Evolutionary conservation across 1,140 invertebrate genomes (phyloP).

Genomic region (Sinella curviseta): DNA sequence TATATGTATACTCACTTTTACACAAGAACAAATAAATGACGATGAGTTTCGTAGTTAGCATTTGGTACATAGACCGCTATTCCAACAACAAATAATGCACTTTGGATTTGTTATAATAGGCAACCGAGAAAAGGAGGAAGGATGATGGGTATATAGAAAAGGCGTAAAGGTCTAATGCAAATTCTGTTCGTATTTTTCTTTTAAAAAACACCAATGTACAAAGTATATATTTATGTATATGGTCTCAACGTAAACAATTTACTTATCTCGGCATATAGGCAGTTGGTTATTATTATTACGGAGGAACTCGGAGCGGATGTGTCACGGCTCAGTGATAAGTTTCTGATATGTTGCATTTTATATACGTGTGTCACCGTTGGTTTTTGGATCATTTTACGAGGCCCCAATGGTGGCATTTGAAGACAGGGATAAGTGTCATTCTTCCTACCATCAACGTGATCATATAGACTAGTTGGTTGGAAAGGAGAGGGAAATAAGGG

Average conservation of each 20-base stretch:
- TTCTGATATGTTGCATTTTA: background rate
- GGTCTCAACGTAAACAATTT: too few relatives aligned
- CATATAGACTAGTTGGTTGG: background rate
- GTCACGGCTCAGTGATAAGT: constrained; percentile 9
- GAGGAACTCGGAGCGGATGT: background rate
- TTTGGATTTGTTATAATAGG: too few relatives aligned
- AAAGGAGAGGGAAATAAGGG: background rate
- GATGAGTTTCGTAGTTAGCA: background rate
- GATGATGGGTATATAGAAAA: background rate
- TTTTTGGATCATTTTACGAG: background rate
- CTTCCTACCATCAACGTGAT: constrained; percentile 18
- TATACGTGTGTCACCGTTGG: background rate
- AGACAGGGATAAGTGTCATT: constrained; percentile 16
- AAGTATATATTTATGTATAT: too few relatives aligned
- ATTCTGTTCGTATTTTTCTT: background rate
- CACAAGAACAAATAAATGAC: background rate
- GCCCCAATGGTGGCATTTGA: background rate
- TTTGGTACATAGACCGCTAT: too few relatives aligned
- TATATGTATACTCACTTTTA: too few relatives aligned
- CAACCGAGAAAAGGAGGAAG: background rate
- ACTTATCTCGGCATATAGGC: background rate
- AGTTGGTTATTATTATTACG: background rate
- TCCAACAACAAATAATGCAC: background rate
- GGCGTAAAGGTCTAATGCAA: background rate
- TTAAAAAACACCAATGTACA: background rate